Evolutionary conservation across 2,888 invertebrate species (phyloP).

Genomic region (Hymenopus coronatus): DNA sequence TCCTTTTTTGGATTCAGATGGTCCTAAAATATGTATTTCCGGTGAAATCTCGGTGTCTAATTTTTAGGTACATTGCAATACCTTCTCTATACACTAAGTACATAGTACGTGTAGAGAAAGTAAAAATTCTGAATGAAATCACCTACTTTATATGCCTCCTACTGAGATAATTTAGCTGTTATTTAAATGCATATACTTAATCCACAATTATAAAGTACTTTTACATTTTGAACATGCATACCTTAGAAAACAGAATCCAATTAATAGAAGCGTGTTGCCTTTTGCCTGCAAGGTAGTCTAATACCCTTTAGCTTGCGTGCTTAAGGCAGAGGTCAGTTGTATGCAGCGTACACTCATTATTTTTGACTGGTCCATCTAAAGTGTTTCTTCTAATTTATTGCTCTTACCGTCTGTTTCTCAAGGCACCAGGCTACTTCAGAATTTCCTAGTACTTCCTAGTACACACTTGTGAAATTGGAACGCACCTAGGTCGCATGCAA

Average conservation of each 20-base stretch:
- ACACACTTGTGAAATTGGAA: not conserved
- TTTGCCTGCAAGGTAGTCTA: not conserved
- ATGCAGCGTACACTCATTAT: not conserved
- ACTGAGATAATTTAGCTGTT: too few relatives aligned
- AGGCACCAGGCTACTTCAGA: not conserved
- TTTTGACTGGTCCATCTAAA: not conserved
- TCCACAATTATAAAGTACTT: too few relatives aligned
- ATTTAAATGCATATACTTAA: too few relatives aligned
- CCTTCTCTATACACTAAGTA: too few relatives aligned
- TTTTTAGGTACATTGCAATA: too few relatives aligned
- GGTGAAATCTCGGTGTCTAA: too few relatives aligned
- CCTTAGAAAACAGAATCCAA: not conserved
- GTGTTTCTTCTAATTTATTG: not conserved
- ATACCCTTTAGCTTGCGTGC: not conserved
- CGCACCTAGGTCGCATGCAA: not conserved
- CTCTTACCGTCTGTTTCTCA: not conserved
- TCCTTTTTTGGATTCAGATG: too few relatives aligned
- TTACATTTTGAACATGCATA: not conserved
- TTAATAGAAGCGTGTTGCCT: not conserved
- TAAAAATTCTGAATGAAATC: too few relatives aligned
- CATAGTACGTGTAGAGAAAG: too few relatives aligned
- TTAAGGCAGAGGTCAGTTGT: not conserved
- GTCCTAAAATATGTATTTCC: too few relatives aligned
- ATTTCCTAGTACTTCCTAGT: not conserved
- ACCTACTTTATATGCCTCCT: too few relatives aligned